Percentiles rank a stretch among this genome's conserved stretches.
These are phyloP conservation scores for Tenebrosternarchus preto DNA, from an alignment of 2,113 vertebrate species.

Conservation along the genomic window DNA sequence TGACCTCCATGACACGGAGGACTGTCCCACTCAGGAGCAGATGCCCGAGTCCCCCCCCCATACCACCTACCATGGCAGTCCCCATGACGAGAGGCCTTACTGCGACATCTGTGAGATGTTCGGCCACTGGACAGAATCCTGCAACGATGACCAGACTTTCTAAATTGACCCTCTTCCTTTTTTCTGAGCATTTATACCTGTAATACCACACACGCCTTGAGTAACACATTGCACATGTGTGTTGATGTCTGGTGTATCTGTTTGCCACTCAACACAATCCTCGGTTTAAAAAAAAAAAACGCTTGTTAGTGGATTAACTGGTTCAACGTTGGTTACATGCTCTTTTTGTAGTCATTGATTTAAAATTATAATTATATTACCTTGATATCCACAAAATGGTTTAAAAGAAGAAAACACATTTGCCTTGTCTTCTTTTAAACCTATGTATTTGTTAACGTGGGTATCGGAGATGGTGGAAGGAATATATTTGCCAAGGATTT, in stretches of 20 bases:
- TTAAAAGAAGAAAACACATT: not conserved
- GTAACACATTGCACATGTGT: slow-evolving; percentile 41
- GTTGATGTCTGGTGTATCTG: not conserved
- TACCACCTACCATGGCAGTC: slow-evolving; percentile 87
- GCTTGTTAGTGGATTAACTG: not conserved
- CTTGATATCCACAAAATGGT: not conserved
- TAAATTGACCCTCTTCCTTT: slow-evolving; percentile 56
- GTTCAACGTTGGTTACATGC: slow-evolving; percentile 6
- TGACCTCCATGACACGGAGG: slow-evolving; percentile 94
- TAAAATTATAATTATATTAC: not conserved
- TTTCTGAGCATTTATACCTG: not conserved
- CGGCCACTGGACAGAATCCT: slow-evolving; percentile 90
- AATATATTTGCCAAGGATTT: not conserved
- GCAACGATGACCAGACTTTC: slow-evolving; percentile 97
- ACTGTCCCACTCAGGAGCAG: slow-evolving; percentile 93
- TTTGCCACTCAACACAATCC: not conserved
- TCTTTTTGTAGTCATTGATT: not conserved
- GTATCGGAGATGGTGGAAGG: not conserved
- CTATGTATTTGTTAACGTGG: not conserved
- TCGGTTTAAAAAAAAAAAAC: not conserved
- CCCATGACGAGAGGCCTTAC: slow-evolving; percentile 89
- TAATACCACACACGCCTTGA: slow-evolving; percentile 45
- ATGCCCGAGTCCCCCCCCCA: slow-evolving; percentile 87
- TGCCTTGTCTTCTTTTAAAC: not conserved
- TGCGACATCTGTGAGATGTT: slow-evolving; percentile 96